Conservation (phyloP, 2,113 vertebrate species). For the Aleadryas rufinucha region DNA sequence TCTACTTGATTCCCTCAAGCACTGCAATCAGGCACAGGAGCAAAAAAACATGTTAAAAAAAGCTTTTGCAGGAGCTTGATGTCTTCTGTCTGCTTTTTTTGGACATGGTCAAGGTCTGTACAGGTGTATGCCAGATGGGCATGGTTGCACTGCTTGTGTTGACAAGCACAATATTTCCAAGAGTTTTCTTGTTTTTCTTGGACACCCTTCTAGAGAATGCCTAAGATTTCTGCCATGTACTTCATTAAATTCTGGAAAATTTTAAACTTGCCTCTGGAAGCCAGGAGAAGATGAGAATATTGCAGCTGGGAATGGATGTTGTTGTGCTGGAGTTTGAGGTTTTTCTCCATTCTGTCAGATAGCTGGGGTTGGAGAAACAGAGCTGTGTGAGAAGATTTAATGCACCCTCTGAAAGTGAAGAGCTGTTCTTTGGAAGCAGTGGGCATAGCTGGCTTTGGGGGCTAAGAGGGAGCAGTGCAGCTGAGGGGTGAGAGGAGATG, state of each 20-base stretch:
- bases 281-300: constrained; percentile 38
- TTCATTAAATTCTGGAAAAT: constrained; percentile 49
- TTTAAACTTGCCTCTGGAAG: background rate
- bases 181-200: constrained; percentile 46
- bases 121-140: constrained; percentile 64
- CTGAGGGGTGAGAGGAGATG: background rate
- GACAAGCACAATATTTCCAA: constrained; percentile 30
- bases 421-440: background rate
- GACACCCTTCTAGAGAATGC: constrained; percentile 19
- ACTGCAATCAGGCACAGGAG: background rate
- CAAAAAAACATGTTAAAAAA: background rate
- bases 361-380: background rate
- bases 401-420: background rate
- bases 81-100: background rate
- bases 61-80: background rate
- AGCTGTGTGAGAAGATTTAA: background rate
- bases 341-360: constrained; percentile 11
- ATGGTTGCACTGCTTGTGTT: constrained; percentile 13
- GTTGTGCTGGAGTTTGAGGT: background rate
- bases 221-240: constrained; percentile 27
- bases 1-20: background rate
- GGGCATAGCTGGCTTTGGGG: background rate
- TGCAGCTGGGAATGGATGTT: constrained; percentile 3
- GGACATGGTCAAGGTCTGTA: background rate
- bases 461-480: background rate